Evolutionary conservation across 1,140 invertebrate genomes (phyloP), one percentile per base, ranked within the genome.

Genomic region (Hormaphis cornu): DNA sequence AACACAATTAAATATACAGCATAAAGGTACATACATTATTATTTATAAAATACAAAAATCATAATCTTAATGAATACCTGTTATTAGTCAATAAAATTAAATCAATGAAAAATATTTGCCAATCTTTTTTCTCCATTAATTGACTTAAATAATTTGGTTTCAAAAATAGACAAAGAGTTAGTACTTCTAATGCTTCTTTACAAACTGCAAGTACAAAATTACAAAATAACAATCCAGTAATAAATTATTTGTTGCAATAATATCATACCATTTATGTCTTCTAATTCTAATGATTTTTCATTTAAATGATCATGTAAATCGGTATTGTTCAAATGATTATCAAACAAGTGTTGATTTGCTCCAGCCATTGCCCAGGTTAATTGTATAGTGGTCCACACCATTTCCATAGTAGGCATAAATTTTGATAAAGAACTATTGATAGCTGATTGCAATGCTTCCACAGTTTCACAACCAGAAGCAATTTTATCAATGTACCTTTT

Each of bases 171-270:
- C 88, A 88, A 63, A 95, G 84, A n/a, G 91, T 93, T 50, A 98
- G 80, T 28, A 94, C 87, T 81, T 97, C 94, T 73, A 97, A 80
- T 24, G 92, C 91, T 80, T 97, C 94, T 74, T 91, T 89, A 75
- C 93, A 94, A 72, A 97, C 87, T 76, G 81, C 72, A 75, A 70
- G 63, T 56, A 70, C 16, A 52, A 42, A 44, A 56, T 37, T 18
- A 24, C 26, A 56, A 2, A 54, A 54, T 59, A 56, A 53, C 24
- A 71, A 69, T 44, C 12, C 40, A 22, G 30, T n/a, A 53, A 42
- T 20, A 56, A 59, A 30, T 20, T 22, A 28, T 20, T n/a, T 72
- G 58, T 63, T 73, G 20, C 28, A 44, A 14, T 50, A 30, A 35
- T 72, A 71, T 74, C 77, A 76, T 73, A 80, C 79, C 78, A 72